These are phyloP conservation scores for Schrankia costaestrigalis DNA, from an alignment of 2,888 invertebrate genomes.

Conservation along the genomic window DNA sequence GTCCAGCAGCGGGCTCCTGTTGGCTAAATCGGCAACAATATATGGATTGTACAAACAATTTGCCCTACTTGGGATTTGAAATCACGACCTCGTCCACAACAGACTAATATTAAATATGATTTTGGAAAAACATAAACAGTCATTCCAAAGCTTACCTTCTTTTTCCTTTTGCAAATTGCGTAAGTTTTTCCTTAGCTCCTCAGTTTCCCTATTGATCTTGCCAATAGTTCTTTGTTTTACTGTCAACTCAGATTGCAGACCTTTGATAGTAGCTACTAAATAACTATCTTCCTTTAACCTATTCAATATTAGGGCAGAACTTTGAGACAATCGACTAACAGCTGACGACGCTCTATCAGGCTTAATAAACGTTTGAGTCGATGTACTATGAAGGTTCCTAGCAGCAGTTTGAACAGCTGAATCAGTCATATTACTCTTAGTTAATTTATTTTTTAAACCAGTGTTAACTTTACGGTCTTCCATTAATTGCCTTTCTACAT, in stretches of 20 bases:
- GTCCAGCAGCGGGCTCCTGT: too few species aligned
- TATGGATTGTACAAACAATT: neutral
- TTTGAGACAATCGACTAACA: conserved; percentile 78
- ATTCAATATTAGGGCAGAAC: conserved; percentile 71
- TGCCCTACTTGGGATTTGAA: too few species aligned
- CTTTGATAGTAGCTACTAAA: conserved; percentile 88
- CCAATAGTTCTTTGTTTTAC: conserved; percentile 87
- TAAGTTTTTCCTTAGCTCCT: conserved; percentile 88
- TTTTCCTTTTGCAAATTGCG: conserved; percentile 88
- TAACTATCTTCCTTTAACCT: conserved; percentile 87
- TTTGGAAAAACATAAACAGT: conserved; percentile 12
- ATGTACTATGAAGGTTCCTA: conserved; percentile 44
- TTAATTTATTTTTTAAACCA: conserved; percentile 79
- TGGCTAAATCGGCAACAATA: too few species aligned
- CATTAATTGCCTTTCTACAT: conserved; percentile 84
- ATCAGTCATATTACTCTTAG: conserved; percentile 52
- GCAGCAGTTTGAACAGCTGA: conserved; percentile 74
- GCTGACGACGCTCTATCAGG: conserved; percentile 65
- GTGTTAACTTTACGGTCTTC: conserved; percentile 68
- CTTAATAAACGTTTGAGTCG: conserved; percentile 62
- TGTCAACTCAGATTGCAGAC: conserved; percentile 86
- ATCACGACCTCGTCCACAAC: too few species aligned
- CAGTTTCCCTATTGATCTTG: conserved; percentile 87
- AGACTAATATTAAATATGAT: neutral
- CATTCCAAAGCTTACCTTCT: conserved; percentile 71